These are phyloP conservation scores for Microctonus brassicae DNA, from an alignment of 2,888 invertebrate species.

Conservation along the genomic window DNA sequence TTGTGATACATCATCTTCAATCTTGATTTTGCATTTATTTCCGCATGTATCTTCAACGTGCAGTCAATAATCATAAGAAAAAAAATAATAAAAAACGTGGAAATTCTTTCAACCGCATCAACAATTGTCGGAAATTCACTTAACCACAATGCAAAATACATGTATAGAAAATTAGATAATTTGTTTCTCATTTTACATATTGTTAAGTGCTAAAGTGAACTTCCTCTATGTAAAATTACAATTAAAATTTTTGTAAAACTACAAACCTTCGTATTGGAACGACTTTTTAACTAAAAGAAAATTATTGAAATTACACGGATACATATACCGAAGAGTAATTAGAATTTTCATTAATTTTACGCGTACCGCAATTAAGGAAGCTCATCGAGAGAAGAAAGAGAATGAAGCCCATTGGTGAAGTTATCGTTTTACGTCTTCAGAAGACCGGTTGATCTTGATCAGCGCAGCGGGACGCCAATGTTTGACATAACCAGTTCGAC, in stretches of 20 bases:
- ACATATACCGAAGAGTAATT: too few species aligned
- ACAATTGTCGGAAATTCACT: background rate
- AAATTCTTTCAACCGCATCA: background rate
- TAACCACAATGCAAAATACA: conserved; percentile 3
- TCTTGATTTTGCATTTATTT: background rate
- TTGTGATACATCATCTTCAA: conserved; percentile 1
- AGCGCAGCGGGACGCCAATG: conserved; percentile 16
- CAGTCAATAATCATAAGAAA: background rate
- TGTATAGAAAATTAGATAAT: background rate
- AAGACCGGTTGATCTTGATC: conserved; percentile 22
- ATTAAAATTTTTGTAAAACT: too few species aligned
- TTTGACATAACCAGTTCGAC: conserved; percentile 31
- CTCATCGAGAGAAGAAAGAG: background rate
- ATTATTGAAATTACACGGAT: background rate
- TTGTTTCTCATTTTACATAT: too few species aligned
- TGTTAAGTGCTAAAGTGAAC: too few species aligned
- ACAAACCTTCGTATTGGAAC: too few species aligned
- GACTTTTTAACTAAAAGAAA: too few species aligned
- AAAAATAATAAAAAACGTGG: background rate
- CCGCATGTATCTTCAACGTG: background rate
- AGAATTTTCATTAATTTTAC: background rate
- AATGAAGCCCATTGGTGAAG: background rate
- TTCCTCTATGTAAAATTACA: too few species aligned
- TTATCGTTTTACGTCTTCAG: background rate
- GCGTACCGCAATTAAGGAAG: conserved; percentile 10